A percentile compares a stretch with the other conserved stretches of the same genome.
These are phyloP conservation scores for Parambassis ranga DNA, from an alignment of 2,797 vertebrate species.

Conservation along the genomic window DNA sequence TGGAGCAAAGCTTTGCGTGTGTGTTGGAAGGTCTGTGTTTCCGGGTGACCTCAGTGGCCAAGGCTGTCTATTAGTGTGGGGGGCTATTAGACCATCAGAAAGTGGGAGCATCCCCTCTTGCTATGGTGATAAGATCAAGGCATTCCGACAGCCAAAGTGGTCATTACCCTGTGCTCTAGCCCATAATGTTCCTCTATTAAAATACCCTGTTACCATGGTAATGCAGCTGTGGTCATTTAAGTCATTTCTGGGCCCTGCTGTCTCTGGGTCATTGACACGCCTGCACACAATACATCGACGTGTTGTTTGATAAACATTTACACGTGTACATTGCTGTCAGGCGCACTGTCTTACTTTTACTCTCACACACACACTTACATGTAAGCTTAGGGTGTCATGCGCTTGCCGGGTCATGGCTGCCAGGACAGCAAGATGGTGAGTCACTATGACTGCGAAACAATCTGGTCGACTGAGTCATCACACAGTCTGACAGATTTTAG, in stretches of 20 bases:
- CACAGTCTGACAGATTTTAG: not conserved
- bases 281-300: slow-evolving; percentile 30
- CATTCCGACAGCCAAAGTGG: slow-evolving; percentile 75
- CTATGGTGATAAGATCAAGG: slow-evolving; percentile 80
- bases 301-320: slow-evolving; percentile 51
- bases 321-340: slow-evolving; percentile 32
- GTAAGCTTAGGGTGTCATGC: not conserved
- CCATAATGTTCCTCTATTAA: slow-evolving; percentile 78
- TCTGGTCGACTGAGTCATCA: slow-evolving; percentile 25
- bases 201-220: slow-evolving; percentile 65
- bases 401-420: slow-evolving; percentile 38
- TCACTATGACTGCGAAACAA: slow-evolving; percentile 28
- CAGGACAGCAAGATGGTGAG: slow-evolving; percentile 26
- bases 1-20: not conserved
- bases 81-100: slow-evolving; percentile 76
- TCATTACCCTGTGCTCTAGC: slow-evolving; percentile 76
- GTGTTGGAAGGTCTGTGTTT: slow-evolving; percentile 49
- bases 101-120: slow-evolving; percentile 76
- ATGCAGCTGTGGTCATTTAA: slow-evolving; percentile 76
- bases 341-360: slow-evolving; percentile 9
- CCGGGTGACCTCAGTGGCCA: slow-evolving; percentile 66
- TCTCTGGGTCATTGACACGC: slow-evolving; percentile 62
- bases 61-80: slow-evolving; percentile 60
- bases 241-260: slow-evolving; percentile 57
- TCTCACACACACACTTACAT: slow-evolving; percentile 5